Percentiles rank a stretch among this genome's conserved stretches.
Evolutionary conservation across 2,113 vertebrate genomes (phyloP).

Genomic region (Vombatus ursinus): DNA sequence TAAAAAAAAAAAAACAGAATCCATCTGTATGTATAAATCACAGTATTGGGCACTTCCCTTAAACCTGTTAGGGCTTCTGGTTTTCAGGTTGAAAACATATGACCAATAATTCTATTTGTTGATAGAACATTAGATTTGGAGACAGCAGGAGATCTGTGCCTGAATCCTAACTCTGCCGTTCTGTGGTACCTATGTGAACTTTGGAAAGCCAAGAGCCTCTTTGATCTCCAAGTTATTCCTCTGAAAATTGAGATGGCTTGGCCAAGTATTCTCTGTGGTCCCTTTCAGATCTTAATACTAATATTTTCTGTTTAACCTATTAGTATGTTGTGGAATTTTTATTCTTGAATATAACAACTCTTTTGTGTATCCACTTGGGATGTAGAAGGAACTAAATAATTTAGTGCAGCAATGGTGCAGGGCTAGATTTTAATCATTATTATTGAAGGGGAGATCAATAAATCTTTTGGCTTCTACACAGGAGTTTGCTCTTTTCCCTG

Average conservation of each 20-base stretch:
- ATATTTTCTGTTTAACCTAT: background rate
- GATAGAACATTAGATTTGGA: background rate
- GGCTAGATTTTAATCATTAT: slow-evolving; percentile 73
- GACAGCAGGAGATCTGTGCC: background rate
- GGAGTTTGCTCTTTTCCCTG: slow-evolving; percentile 57
- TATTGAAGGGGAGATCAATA: slow-evolving; percentile 70
- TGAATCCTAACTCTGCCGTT: background rate
- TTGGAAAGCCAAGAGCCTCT: background rate
- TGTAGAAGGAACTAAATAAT: slow-evolving; percentile 62
- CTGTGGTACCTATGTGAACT: background rate
- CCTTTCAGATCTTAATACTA: background rate
- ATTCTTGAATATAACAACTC: background rate
- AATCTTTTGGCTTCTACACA: slow-evolving; percentile 52
- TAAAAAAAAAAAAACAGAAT: background rate
- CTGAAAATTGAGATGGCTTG: background rate
- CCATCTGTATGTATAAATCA: background rate
- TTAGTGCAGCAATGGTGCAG: slow-evolving; percentile 66
- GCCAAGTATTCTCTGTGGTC: background rate
- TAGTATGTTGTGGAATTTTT: slow-evolving; percentile 24
- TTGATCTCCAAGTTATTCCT: background rate
- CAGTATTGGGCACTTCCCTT: background rate
- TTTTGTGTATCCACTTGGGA: slow-evolving; percentile 25
- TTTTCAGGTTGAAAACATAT: background rate
- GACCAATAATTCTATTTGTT: background rate
- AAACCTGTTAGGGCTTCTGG: background rate